These are phyloP conservation scores for Conops quadrifasciatus DNA, from an alignment of 2,888 invertebrate genomes.

Conservation along the genomic window DNA sequence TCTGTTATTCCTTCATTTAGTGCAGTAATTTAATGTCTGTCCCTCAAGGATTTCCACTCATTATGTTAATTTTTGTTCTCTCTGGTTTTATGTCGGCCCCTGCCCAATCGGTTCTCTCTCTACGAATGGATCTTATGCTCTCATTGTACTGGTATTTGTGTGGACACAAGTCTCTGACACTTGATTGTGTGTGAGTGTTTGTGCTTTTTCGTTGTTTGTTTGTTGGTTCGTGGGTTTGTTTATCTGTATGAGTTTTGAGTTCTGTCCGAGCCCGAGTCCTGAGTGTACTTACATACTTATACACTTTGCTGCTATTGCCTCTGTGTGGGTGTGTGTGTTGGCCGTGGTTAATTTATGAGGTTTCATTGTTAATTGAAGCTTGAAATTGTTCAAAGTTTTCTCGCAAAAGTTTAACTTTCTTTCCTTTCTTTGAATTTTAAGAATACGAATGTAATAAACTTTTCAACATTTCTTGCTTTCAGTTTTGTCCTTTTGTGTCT, in stretches of 20 bases:
- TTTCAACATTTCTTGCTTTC: not conserved
- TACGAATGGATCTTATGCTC: not conserved
- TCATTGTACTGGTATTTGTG: not conserved
- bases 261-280: not conserved
- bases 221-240: not conserved
- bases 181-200: slow-evolving; percentile 5
- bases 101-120: slow-evolving; percentile 21
- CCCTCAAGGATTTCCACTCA: slow-evolving; percentile 51
- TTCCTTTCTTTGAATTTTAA: not conserved
- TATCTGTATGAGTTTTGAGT: not conserved
- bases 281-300: not conserved
- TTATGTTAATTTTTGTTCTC: slow-evolving; percentile 48
- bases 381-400: slow-evolving; percentile 42
- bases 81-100: slow-evolving; percentile 20
- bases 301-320: not conserved
- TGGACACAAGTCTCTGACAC: not conserved
- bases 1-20: slow-evolving; percentile 31
- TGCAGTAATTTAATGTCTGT: slow-evolving; percentile 49
- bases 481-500: not conserved
- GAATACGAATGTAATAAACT: not conserved
- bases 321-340: not conserved
- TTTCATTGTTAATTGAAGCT: slow-evolving; percentile 45
- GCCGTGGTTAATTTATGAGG: slow-evolving; percentile 41
- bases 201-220: slow-evolving; percentile 5
- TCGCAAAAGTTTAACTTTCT: slow-evolving; percentile 14